These are phyloP conservation scores for Leucoma salicis DNA, from an alignment of 2,888 invertebrate species.

Conservation along the genomic window DNA sequence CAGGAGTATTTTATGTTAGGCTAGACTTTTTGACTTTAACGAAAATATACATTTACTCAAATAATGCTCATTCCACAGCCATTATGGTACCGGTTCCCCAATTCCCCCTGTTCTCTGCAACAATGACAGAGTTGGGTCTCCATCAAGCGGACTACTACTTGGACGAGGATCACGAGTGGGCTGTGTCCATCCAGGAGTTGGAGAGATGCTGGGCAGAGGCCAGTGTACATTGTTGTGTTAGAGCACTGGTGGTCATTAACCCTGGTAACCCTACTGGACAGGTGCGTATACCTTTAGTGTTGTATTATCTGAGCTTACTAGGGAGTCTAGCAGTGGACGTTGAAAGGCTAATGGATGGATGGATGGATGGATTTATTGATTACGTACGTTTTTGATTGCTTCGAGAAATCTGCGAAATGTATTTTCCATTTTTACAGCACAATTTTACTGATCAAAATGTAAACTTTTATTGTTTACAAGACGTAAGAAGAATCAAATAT, in stretches of 20 bases:
- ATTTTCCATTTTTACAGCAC: no score
- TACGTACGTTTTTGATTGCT: no score
- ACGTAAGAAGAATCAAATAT: no score
- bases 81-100: slow-evolving; percentile 98
- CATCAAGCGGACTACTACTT: slow-evolving; percentile 92
- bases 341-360: no score
- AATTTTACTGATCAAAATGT: no score
- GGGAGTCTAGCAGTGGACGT: neutral
- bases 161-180: slow-evolving; percentile 93
- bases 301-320: neutral
- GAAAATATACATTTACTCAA: no score
- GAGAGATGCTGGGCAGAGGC: slow-evolving; percentile 86
- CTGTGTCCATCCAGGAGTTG: slow-evolving; percentile 88
- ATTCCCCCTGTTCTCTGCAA: slow-evolving; percentile 97
- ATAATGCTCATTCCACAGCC: slow-evolving; percentile 84
- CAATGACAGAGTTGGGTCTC: slow-evolving; percentile 94
- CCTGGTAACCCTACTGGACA: slow-evolving; percentile 99
- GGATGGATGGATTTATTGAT: neutral
- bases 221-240: slow-evolving; percentile 83
- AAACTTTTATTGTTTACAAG: no score
- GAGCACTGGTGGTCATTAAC: slow-evolving; percentile 96
- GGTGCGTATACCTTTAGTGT: slow-evolving; percentile 31
- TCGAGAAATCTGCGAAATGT: no score
- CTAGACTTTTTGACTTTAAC: no score
- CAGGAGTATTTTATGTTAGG: no score